phyloP scores from a whole-genome alignment of 1,140 invertebrate species.

The Saccostrea glomerata region DNA sequence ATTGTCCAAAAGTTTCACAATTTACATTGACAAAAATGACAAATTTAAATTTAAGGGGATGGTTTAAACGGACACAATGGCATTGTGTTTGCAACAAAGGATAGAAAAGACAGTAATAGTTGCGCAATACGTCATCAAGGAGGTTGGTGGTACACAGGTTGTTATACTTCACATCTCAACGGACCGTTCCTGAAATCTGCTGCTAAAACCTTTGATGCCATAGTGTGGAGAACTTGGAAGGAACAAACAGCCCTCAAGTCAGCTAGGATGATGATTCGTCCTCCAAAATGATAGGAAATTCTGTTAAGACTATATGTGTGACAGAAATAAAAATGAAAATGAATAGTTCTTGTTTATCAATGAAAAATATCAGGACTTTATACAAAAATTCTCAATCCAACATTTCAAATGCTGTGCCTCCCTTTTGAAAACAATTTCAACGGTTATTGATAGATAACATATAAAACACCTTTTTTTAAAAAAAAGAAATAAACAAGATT shows the following conservation, averaged over 20 bases:
- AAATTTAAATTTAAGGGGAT: neutral
- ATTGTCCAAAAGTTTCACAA: no score
- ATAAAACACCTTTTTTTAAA: no score
- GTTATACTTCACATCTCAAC: neutral
- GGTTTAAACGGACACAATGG: neutral
- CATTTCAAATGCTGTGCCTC: no score
- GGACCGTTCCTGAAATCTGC: neutral
- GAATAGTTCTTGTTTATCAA: no score
- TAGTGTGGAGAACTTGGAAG: neutral
- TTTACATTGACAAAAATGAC: no score
- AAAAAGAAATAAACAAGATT: no score
- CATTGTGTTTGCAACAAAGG: neutral
- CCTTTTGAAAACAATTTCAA: no score
- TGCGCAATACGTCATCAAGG: neutral
- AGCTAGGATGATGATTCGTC: neutral
- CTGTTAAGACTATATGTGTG: neutral
- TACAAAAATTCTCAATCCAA: no score
- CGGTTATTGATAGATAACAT: no score
- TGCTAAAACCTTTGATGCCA: neutral
- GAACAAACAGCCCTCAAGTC: neutral
- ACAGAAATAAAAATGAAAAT: neutral
- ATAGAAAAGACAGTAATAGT: neutral
- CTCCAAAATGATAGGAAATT: neutral
- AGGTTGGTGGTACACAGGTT: neutral
- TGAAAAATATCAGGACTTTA: no score